Percentiles rank a stretch among this genome's conserved stretches.
phyloP scores from a whole-genome alignment of 2,797 vertebrate genomes.

The Australoheros facetus region DNA sequence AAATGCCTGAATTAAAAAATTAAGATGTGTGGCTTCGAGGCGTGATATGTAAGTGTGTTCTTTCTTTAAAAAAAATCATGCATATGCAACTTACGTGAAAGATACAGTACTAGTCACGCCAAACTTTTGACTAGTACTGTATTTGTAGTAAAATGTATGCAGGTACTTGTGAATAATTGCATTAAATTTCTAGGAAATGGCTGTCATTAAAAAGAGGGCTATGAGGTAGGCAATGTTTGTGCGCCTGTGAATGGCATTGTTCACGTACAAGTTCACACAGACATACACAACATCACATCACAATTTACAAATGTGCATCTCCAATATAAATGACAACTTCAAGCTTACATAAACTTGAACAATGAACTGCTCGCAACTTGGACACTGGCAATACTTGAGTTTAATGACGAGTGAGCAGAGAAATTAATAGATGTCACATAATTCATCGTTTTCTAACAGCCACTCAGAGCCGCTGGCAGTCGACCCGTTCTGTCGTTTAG shows the following conservation, averaged over 20 bases:
- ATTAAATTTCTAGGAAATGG: not conserved
- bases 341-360: not conserved
- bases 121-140: not conserved
- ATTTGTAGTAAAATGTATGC: not conserved
- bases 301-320: not conserved
- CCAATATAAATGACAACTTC: not conserved
- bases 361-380: not conserved
- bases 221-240: not conserved
- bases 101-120: not conserved
- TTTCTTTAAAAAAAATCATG: not conserved
- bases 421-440: not conserved
- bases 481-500: not conserved
- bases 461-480: not conserved
- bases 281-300: not conserved
- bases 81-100: not conserved
- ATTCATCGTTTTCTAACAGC: not conserved
- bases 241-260: not conserved
- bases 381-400: not conserved
- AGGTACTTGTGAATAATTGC: not conserved
- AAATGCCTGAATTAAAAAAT: too few species aligned
- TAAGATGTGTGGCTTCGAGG: not conserved
- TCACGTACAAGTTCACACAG: not conserved
- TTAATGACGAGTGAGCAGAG: not conserved
- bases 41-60: too few species aligned
- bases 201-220: not conserved